Evolutionary conservation across 1,140 invertebrate genomes (phyloP).

Genomic region (Macrobrachium rosenbergii): DNA sequence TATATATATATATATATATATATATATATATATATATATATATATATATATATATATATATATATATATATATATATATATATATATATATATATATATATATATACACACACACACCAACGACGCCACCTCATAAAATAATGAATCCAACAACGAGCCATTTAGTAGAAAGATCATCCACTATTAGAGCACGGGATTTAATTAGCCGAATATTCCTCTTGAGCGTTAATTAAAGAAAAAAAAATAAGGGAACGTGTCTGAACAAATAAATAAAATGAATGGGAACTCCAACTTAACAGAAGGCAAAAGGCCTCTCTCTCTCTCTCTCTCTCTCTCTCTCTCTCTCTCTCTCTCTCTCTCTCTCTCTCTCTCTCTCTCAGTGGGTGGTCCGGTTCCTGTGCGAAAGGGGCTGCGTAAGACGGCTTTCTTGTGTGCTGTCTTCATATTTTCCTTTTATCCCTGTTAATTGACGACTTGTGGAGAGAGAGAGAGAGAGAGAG

Average conservation of each 20-base stretch:
- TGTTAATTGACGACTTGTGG: neutral
- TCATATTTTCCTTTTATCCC: neutral
- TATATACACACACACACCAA: no score
- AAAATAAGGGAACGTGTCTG: no score
- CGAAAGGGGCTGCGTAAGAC: no score
- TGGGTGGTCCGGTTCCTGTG: neutral
- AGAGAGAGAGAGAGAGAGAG: neutral
- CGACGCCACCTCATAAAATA: no score
- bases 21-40: no score
- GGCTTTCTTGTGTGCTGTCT: neutral
- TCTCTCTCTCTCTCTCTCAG: conserved; percentile 2
- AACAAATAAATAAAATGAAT: neutral
- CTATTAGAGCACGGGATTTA: no score
- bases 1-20: no score
- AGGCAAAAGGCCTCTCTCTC: neutral
- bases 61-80: conserved; percentile 22
- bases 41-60: neutral
- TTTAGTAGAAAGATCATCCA: no score
- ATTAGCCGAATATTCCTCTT: no score
- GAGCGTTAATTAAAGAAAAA: no score
- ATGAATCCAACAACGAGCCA: no score
- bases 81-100: conserved; percentile 35
- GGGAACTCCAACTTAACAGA: neutral
- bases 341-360: neutral
- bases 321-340: neutral